Base-by-base conservation (phyloP, 2,113 vertebrate species). In the Clarias gariepinus region DNA sequence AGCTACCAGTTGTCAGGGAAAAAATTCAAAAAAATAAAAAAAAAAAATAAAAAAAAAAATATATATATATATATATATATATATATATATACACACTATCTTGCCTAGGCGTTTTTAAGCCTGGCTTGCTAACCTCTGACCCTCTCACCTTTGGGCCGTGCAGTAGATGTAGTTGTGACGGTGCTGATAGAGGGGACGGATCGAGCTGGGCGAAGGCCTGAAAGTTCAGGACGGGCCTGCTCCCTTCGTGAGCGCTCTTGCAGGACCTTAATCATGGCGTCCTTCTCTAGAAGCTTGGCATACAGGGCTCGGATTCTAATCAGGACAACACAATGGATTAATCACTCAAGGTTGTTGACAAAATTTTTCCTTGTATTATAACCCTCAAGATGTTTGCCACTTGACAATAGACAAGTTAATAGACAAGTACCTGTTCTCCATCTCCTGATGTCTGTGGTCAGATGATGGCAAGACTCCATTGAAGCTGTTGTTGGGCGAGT, bases 221-320 rank as follows among this genome's bases (percentile, higher is more conserved):
- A 92, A 57, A 94, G 96, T 25, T 95, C 91, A 76, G 93, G 91
- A 83, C 94, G 96, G 91, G 92, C 93, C 47, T 96, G 96, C n/a
- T 98, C 98, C 86, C 93, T 95, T 13, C 93, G 94, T 0, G 97
- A 97, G 71, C 97, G 96, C 88, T 99, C 98, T 90, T 99, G 97
- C 73, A 99, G 94, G n/a, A 99, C 97, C 90, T 97, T 97, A 91
- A 99, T 99, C 90, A 98, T 94, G 0, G 97, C 97, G 0, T 99
- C 97, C 90, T 99, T 99, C 94, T 99, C 98, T 88, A 99, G 91
- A 89, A 99, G 98, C 91, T 98, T 97, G 58, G 97, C 96, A 0
- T 99, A 97, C 47, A 99, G 96, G 1, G 93, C 96, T 68, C 97
- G 97, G 60, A 99, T 96, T 91, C 98, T 99, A 85, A 74, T 84